phyloP scores from a whole-genome alignment of 2,888 invertebrate species.

The Pheosia gnoma region DNA sequence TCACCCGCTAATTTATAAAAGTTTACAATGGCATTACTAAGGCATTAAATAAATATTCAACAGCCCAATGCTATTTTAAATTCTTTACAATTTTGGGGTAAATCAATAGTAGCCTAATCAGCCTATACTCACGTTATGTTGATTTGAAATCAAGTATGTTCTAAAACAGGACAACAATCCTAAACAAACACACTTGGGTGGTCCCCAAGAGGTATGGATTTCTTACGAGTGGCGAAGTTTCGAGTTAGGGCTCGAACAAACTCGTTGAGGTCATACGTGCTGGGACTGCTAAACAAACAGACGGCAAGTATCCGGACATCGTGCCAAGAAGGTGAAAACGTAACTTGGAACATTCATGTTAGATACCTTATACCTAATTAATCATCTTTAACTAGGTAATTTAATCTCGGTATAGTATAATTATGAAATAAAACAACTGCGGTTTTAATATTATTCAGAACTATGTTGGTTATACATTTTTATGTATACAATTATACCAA shows the following conservation, averaged over 20 bases:
- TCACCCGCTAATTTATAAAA: too few species aligned
- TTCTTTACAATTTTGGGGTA: too few species aligned
- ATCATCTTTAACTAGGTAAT: not conserved
- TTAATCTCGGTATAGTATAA: not conserved
- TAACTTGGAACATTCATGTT: constrained; percentile 11
- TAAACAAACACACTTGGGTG: constrained; percentile 42
- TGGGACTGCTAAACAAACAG: constrained; percentile 20
- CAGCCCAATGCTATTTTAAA: too few species aligned
- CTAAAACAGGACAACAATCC: constrained; percentile 36
- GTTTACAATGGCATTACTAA: too few species aligned
- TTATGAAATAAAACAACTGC: too few species aligned
- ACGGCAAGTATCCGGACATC: constrained; percentile 10
- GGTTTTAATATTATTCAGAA: too few species aligned
- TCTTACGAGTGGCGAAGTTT: constrained; percentile 26
- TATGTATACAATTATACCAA: too few species aligned
- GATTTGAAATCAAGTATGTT: constrained; percentile 16
- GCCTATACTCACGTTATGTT: constrained; percentile 10
- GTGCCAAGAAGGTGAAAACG: constrained; percentile 22
- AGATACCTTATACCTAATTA: not conserved
- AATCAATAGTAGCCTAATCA: constrained; percentile 1
- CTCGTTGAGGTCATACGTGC: constrained; percentile 34
- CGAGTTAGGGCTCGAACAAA: constrained; percentile 14
- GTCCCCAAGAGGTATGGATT: constrained; percentile 43
- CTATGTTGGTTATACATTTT: too few species aligned
- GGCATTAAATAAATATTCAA: too few species aligned